Conservation (phyloP, 1,140 invertebrate genomes). For the Thaumetopoea pityocampa region DNA sequence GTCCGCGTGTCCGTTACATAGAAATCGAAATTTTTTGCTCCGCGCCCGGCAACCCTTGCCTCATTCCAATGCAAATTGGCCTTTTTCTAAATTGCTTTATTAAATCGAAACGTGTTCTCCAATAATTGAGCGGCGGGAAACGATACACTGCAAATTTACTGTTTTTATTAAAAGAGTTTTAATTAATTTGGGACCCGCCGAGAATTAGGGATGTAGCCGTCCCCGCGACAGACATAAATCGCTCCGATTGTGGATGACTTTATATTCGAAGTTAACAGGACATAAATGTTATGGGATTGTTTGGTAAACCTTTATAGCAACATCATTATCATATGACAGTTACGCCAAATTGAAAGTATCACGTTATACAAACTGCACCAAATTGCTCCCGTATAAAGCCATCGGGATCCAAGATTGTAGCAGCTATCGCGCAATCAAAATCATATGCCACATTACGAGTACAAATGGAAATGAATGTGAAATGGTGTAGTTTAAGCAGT, state of each 20-base stretch:
- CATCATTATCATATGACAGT: no score
- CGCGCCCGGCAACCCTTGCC: constrained; percentile 32
- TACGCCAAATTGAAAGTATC: no score
- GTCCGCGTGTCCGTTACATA: constrained; percentile 12
- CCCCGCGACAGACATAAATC: constrained; percentile 13
- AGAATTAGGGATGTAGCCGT: constrained; percentile 14
- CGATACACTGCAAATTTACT: constrained; percentile 17
- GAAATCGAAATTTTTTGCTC: constrained; percentile 11
- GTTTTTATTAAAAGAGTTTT: constrained; percentile 23
- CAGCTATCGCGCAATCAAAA: no score
- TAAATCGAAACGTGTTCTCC: constrained; percentile 59
- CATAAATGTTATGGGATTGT: no score
- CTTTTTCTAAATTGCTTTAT: constrained; percentile 66
- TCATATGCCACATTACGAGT: no score
- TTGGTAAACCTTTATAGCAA: no score
- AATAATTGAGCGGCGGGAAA: constrained; percentile 40
- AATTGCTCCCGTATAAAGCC: no score
- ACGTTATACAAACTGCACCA: no score
- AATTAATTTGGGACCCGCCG: constrained; percentile 15
- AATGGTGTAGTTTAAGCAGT: no score
- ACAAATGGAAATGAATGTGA: no score
- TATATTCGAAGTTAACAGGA: no score
- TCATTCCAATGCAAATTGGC: constrained; percentile 52
- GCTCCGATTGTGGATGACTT: constrained; percentile 12
- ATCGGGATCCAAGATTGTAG: no score